Conservation (phyloP, 2,888 invertebrate genomes). For the Drosophila mimetica region DNA sequence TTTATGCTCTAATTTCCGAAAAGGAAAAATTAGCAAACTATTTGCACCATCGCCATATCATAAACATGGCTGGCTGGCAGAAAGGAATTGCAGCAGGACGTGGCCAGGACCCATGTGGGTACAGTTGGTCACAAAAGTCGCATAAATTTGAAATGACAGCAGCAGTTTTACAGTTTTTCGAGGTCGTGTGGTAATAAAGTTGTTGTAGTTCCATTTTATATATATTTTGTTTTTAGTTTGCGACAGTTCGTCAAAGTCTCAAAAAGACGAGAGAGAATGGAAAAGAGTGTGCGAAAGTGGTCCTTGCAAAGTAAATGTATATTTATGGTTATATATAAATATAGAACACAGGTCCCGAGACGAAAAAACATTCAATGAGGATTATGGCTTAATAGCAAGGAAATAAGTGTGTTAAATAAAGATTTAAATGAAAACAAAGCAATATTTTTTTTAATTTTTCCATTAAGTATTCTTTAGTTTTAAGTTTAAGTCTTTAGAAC, state of each 20-base stretch:
- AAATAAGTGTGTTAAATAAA: no score
- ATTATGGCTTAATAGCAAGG: no score
- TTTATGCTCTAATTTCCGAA: slow-evolving; percentile 77
- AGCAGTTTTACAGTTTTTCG: slow-evolving; percentile 74
- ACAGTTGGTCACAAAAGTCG: slow-evolving; percentile 73
- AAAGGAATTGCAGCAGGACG: slow-evolving; percentile 26
- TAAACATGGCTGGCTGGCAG: slow-evolving; percentile 60
- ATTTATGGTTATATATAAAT: slow-evolving; percentile 14
- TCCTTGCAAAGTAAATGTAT: slow-evolving; percentile 62
- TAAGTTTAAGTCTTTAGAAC: no score
- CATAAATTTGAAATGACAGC: slow-evolving; percentile 78
- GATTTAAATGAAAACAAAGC: no score
- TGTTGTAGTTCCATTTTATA: slow-evolving; percentile 26
- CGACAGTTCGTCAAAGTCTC: slow-evolving; percentile 55
- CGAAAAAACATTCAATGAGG: slow-evolving; percentile 17
- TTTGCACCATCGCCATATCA: slow-evolving; percentile 75
- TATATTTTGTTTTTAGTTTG: slow-evolving; percentile 9
- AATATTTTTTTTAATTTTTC: no score
- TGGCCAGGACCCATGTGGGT: slow-evolving; percentile 27
- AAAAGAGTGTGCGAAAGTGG: slow-evolving; percentile 4
- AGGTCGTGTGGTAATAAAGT: slow-evolving; percentile 72
- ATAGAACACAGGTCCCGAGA: slow-evolving; percentile 32
- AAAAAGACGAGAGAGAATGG: slow-evolving; percentile 32
- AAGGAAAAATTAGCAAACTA: slow-evolving; percentile 78
- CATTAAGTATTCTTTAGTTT: no score